Base-by-base conservation (phyloP, 2,888 invertebrate genomes). In the Drosophila barbarae region DNA sequence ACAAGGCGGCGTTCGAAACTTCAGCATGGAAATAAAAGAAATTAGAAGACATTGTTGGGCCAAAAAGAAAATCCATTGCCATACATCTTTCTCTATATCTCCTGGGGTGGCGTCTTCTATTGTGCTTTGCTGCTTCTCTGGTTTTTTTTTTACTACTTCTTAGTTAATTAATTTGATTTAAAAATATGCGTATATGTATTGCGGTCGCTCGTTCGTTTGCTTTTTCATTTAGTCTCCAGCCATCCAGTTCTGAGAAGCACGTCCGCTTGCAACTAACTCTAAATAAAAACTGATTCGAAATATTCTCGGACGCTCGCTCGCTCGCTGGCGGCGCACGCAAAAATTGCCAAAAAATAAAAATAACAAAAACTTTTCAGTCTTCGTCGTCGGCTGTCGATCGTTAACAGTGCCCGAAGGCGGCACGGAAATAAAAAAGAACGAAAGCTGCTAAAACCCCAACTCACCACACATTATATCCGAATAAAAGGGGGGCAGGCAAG, bases 261-360 rank as follows among this genome's bases (percentile, higher is more conserved):
- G 86, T 88, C 88, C 86, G 87, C 87, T 87, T 84, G 84, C 83
- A 77, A 84, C 86, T 88, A 88, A 78, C 85, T 87, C 88, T 88
- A 85, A 86, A 86, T 86, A 79, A 82, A 87, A 88, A 88, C 88
- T 89, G 80, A 88, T 84, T 38, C 26, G 34, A 52, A 42, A 71
- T 47, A 63, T 75, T 71, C 78, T 77, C 71, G 52, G 15, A 32
- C 46, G 46, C 46, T 23, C 23, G 23, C 23, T 32, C 32, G 46
- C 28, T 18, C 18, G 58, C 58, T 59, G 10, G 41, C 41, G 50
- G 50, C 53, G 57, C 54, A 55, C 57, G 63, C 67, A 54, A 71
- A 66, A 80, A 80, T 77, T 85, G 81, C 80, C 81, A 83, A 82
- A 42, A 42, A 41, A 39, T 21, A 39, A 12, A 41, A 38, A 10